Conservation (phyloP, 2,888 invertebrate genomes). For the Aleiodes alternator region DNA sequence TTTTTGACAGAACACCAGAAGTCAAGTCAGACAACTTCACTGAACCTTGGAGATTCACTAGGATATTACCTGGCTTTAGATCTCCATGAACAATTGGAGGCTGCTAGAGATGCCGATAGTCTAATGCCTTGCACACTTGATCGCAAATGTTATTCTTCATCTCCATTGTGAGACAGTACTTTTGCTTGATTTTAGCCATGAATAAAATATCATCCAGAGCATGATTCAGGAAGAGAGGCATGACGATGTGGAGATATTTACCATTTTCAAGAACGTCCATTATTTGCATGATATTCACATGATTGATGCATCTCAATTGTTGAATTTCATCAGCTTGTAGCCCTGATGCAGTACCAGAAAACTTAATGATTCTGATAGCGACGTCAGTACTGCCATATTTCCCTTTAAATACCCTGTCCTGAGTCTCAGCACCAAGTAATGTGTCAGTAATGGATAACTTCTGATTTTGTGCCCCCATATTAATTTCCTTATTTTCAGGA, state of each 20-base stretch:
- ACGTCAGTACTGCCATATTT: not conserved
- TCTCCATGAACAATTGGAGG: slow-evolving; percentile 47
- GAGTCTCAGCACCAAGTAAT: not conserved
- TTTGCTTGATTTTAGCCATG: too few relatives aligned
- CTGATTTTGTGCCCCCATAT: too few relatives aligned
- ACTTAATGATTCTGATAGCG: not conserved
- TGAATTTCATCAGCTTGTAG: too few relatives aligned
- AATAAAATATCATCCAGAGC: too few relatives aligned
- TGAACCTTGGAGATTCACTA: slow-evolving; percentile 29
- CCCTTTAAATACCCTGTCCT: not conserved
- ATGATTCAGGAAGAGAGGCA: not conserved
- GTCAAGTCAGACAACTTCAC: slow-evolving; percentile 41
- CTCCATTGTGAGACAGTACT: too few relatives aligned
- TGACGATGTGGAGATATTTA: too few relatives aligned
- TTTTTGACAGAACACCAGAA: too few relatives aligned
- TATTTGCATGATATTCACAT: too few relatives aligned
- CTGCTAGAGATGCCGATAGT: slow-evolving; percentile 39
- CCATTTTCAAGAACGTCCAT: too few relatives aligned
- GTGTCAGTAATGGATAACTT: not conserved
- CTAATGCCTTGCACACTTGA: slow-evolving; percentile 38
- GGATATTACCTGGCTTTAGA: slow-evolving; percentile 47
- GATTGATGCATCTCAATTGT: too few relatives aligned
- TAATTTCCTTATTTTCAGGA: too few relatives aligned
- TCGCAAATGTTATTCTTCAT: slow-evolving; percentile 28
- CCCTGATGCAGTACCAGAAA: too few relatives aligned